phyloP scores from a whole-genome alignment of 2,113 vertebrate species.

The Podarcis raffonei region DNA sequence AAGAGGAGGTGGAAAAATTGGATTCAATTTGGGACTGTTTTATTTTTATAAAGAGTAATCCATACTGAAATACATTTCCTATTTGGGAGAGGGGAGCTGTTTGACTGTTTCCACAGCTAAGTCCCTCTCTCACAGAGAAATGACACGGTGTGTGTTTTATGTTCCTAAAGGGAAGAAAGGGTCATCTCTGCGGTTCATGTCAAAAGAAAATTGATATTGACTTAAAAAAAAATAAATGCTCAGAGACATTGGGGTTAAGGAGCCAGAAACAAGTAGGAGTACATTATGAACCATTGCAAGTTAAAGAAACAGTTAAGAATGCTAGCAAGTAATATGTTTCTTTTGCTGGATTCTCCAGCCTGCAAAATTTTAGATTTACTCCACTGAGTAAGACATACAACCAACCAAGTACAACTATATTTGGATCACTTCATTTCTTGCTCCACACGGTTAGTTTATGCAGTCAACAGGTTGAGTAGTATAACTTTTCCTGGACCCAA shows the following conservation, averaged over 20 bases:
- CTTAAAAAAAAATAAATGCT: background rate
- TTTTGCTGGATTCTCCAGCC: too few species aligned
- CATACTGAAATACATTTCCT: constrained; percentile 11
- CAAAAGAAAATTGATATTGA: background rate
- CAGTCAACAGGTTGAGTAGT: too few species aligned
- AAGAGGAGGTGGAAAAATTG: background rate
- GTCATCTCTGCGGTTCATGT: background rate
- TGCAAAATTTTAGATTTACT: too few species aligned
- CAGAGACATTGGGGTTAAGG: background rate
- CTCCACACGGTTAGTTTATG: too few species aligned
- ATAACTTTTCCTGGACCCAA: too few species aligned
- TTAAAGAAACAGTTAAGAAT: background rate
- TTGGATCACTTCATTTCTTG: too few species aligned
- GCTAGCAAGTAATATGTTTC: too few species aligned
- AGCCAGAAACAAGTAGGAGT: background rate
- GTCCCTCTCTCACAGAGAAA: background rate
- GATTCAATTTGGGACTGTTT: background rate
- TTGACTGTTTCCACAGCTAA: background rate
- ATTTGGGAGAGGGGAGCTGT: background rate
- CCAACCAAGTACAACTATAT: too few species aligned
- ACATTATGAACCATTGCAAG: background rate
- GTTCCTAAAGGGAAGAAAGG: background rate
- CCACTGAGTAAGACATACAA: too few species aligned
- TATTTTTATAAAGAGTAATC: background rate
- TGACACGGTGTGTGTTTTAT: background rate